Evolutionary conservation across 2,888 invertebrate species (phyloP).

Genomic region (Blera fallax): DNA sequence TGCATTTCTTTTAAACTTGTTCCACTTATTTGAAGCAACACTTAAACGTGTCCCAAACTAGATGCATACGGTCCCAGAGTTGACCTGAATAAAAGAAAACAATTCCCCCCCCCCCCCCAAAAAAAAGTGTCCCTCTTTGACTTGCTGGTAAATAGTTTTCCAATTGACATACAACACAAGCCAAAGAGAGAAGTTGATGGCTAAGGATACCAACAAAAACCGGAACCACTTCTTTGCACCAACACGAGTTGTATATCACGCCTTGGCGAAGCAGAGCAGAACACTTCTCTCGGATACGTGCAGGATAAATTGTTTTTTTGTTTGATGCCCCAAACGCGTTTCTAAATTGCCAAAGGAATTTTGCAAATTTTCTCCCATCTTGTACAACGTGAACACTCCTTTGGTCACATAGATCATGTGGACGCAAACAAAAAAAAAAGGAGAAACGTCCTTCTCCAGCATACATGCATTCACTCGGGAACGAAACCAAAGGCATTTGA

Average conservation of each 20-base stretch:
- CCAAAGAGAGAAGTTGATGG: constrained; percentile 8
- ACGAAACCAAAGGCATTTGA: constrained; percentile 32
- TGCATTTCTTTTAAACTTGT: background rate
- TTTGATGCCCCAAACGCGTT: constrained; percentile 11
- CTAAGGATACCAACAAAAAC: constrained; percentile 8
- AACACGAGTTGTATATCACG: constrained; percentile 17
- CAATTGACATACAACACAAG: constrained; percentile 49
- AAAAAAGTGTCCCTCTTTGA: constrained; percentile 20
- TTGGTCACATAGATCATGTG: constrained; percentile 43
- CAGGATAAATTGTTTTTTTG: background rate
- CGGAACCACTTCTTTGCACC: constrained; percentile 7
- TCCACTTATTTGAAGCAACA: background rate
- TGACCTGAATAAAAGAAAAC: constrained; percentile 36
- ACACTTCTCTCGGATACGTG: background rate
- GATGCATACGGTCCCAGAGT: constrained; percentile 2
- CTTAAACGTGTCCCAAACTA: background rate
- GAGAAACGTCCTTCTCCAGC: background rate
- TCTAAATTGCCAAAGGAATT: constrained; percentile 58
- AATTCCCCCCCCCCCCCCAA: background rate
- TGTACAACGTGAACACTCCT: constrained; percentile 24
- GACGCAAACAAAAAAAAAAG: constrained; percentile 25
- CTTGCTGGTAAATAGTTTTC: constrained; percentile 44
- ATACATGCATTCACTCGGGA: constrained; percentile 21
- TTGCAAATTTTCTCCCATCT: constrained; percentile 31
- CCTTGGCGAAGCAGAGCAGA: constrained; percentile 6